Percentiles rank a stretch among this genome's conserved stretches.
These are phyloP conservation scores for Papilio dardanus DNA, from an alignment of 1,140 invertebrate genomes.

Conservation along the genomic window DNA sequence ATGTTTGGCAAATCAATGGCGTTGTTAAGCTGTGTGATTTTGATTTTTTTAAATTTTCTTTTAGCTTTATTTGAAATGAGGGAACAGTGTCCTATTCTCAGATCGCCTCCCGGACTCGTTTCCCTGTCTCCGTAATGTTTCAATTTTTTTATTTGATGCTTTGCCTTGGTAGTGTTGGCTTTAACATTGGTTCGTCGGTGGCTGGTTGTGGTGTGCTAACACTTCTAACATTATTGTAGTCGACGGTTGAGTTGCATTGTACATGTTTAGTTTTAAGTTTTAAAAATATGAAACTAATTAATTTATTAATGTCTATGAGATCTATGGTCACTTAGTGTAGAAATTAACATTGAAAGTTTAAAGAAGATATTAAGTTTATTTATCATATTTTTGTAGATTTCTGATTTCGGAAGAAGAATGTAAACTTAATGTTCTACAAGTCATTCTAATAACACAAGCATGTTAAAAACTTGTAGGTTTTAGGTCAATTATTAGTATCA, in stretches of 20 bases:
- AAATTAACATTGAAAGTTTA: slow-evolving; percentile 40
- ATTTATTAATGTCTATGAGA: neutral
- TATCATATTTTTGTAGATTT: slow-evolving; percentile 26
- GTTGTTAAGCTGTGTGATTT: slow-evolving; percentile 76
- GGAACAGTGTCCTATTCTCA: slow-evolving; percentile 53
- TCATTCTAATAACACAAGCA: slow-evolving; percentile 11
- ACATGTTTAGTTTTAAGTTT: slow-evolving; percentile 55
- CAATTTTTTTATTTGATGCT: slow-evolving; percentile 77
- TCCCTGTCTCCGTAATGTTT: slow-evolving; percentile 81
- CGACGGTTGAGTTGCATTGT: slow-evolving; percentile 66
- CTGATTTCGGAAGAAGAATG: neutral
- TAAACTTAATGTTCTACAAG: slow-evolving; percentile 39
- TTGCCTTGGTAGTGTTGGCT: slow-evolving; percentile 81
- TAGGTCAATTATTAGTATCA: neutral
- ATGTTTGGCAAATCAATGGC: slow-evolving; percentile 74
- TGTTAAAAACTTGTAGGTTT: neutral
- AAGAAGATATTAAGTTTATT: slow-evolving; percentile 36
- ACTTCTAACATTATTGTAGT: slow-evolving; percentile 74
- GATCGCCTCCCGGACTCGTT: slow-evolving; percentile 77
- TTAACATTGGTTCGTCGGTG: slow-evolving; percentile 72
- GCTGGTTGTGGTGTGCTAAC: slow-evolving; percentile 80
- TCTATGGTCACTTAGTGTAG: slow-evolving; percentile 38
- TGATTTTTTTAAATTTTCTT: slow-evolving; percentile 72
- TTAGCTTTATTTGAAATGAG: slow-evolving; percentile 63
- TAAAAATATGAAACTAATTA: slow-evolving; percentile 42